These are phyloP conservation scores for Calliopum simillimum DNA, from an alignment of 2,888 invertebrate species.

Conservation along the genomic window DNA sequence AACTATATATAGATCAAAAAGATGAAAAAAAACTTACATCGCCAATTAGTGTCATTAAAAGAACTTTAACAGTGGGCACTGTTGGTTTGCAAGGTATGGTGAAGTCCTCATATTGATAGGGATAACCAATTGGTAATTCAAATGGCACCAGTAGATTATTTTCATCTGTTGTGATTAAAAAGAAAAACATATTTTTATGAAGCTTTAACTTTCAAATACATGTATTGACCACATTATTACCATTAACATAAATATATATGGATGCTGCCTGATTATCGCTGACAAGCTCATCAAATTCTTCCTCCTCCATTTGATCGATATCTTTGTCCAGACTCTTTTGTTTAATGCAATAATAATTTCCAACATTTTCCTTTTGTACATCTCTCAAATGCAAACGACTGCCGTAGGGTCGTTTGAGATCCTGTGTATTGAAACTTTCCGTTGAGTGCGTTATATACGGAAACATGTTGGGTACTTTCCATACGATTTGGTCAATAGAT, in stretches of 20 bases:
- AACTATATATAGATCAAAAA: neutral
- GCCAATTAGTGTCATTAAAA: constrained; percentile 63
- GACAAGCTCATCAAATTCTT: constrained; percentile 60
- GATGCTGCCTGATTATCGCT: constrained; percentile 63
- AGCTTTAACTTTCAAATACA: neutral
- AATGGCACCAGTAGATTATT: constrained; percentile 66
- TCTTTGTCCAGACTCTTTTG: constrained; percentile 49
- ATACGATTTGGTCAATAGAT: constrained; percentile 65
- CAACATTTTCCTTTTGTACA: constrained; percentile 69
- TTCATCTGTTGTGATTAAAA: constrained; percentile 66
- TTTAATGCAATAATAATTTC: constrained; percentile 72
- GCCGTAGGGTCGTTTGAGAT: constrained; percentile 63
- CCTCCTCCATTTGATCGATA: constrained; percentile 51
- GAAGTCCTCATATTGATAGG: constrained; percentile 66
- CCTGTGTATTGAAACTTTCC: constrained; percentile 46
- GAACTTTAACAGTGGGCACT: constrained; percentile 71
- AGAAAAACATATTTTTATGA: neutral
- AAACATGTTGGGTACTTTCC: constrained; percentile 54
- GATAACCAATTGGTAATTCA: constrained; percentile 58
- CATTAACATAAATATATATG: constrained; percentile 71
- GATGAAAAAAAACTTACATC: constrained; percentile 58
- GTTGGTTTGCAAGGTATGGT: constrained; percentile 76
- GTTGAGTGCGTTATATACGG: constrained; percentile 5
- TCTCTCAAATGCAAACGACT: constrained; percentile 68
- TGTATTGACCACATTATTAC: constrained; percentile 62